These are phyloP conservation scores for Micromussa lordhowensis DNA, from an alignment of 92 coral and sea anemone species.

Conservation along the genomic window DNA sequence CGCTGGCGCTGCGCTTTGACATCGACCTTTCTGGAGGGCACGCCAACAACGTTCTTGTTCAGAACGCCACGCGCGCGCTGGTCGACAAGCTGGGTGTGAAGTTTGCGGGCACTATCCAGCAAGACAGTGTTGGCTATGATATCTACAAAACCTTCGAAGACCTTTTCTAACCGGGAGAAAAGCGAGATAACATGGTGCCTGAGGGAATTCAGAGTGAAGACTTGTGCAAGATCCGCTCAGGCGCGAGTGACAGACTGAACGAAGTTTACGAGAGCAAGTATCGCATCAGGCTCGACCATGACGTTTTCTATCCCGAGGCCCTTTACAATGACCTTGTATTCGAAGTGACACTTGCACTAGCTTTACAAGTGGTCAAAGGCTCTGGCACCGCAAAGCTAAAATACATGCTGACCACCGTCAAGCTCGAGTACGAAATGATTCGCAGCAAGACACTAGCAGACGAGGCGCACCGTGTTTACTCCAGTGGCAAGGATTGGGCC, in stretches of 20 bases:
- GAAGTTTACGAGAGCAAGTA: slow-evolving; percentile 9
- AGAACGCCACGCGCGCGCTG: slow-evolving; percentile 7
- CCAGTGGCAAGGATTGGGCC: neutral
- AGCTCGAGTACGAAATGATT: slow-evolving; percentile 23
- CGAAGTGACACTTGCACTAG: slow-evolving; percentile 23
- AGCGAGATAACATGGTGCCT: neutral
- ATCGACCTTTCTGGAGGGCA: neutral
- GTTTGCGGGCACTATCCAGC: slow-evolving; percentile 18
- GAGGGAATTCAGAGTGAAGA: too few species aligned
- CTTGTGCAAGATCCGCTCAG: too few species aligned
- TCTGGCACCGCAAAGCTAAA: neutral
- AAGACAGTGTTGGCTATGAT: too few species aligned
- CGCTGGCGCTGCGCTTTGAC: slow-evolving; percentile 17
- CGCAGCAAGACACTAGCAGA: too few species aligned
- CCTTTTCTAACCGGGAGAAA: neutral
- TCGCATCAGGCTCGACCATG: slow-evolving; percentile 23
- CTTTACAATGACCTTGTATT: neutral
- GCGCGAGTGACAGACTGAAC: neutral
- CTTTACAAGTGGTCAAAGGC: slow-evolving; percentile 22
- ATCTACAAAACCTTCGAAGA: neutral
- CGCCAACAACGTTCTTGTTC: neutral
- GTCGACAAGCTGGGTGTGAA: neutral
- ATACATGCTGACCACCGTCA: slow-evolving; percentile 8
- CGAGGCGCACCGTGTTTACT: too few species aligned
- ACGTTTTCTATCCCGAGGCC: slow-evolving; percentile 15